Base-by-base conservation (phyloP, 1,140 invertebrate genomes). In the Hycleus phaleratus region DNA sequence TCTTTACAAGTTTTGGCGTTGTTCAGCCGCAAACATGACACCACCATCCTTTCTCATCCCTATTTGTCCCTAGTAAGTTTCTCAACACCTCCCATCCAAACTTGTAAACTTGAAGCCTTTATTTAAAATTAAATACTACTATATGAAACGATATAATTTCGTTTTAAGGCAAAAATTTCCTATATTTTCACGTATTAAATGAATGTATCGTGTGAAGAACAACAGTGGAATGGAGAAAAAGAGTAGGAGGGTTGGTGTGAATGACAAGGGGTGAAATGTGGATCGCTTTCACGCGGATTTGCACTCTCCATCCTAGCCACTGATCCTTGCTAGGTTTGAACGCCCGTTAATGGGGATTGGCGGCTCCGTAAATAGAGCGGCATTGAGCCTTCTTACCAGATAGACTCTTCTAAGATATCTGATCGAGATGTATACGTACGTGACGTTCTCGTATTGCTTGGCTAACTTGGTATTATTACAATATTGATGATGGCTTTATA, bases 351-450 rank as follows among this genome's bases (percentile, higher is more conserved):
- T 72, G 70, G 70, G 70, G 70, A 72, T 72, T 72, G 70, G 70
- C 69, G 70, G 69, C 68, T 68, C 65, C 68, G 68, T 67, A 72
- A 72, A 72, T 72, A 72, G 70, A 70, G 66, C 70, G 70, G 68
- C 70, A 72, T 71, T 71, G 68, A 72, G 68, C 69, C 70, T 68
- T 68, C 58, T 63, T 60, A 60, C 49, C 52, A 45, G 26, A 46
- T 12, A 55, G 52, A 55, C 43, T 46, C 52, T 2, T 32, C 32
- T 3, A 53, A 53, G 51, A 53, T 53, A 45, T 53, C 51, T 53
- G 38, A 42, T 46, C 42, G n/a, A 11, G n/a, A 45, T 32, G 32
- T 32, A 45, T 45, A 46, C 46, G 52, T 38, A 55, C 52, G 52
- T 55, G 52, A 55, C 52, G 45, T 38, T 55, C 12, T 39, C 51